phyloP scores from a whole-genome alignment of 2,888 invertebrate species.

The Lepidochrysops patricia region DNA sequence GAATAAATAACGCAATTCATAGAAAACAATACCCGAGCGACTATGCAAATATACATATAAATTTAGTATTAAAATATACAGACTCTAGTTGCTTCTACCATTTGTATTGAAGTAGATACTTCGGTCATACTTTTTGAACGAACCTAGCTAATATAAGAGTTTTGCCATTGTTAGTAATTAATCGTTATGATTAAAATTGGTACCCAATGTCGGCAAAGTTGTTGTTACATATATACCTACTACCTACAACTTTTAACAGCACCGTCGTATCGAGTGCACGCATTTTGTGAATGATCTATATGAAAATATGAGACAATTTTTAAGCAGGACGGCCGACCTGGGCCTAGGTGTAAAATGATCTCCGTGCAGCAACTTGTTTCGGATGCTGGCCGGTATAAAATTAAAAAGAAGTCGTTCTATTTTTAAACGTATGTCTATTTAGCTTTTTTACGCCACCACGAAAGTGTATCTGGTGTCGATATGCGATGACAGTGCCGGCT shows the following conservation, averaged over 20 bases:
- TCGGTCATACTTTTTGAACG: not conserved
- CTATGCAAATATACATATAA: constrained; percentile 7
- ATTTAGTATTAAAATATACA: constrained; percentile 1
- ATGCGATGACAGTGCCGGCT: constrained; percentile 16
- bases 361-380: not conserved
- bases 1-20: constrained; percentile 9
- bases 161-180: not conserved
- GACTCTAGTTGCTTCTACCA: not conserved
- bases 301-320: too few species aligned
- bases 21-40: not conserved
- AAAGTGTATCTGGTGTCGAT: constrained; percentile 14
- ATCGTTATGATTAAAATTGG: too few species aligned
- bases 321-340: too few species aligned
- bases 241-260: too few species aligned
- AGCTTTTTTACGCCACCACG: constrained; percentile 32
- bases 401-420: constrained; percentile 43
- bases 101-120: not conserved
- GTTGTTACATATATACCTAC: too few species aligned
- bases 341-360: not conserved
- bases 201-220: too few species aligned
- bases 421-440: constrained; percentile 48
- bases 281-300: too few species aligned
- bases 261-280: too few species aligned
- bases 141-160: not conserved
- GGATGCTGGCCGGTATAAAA: constrained; percentile 30